A percentile compares a stretch with the other conserved stretches of the same genome.
phyloP scores from a whole-genome alignment of 2,113 vertebrate species.

The Bubo blakistoni region DNA sequence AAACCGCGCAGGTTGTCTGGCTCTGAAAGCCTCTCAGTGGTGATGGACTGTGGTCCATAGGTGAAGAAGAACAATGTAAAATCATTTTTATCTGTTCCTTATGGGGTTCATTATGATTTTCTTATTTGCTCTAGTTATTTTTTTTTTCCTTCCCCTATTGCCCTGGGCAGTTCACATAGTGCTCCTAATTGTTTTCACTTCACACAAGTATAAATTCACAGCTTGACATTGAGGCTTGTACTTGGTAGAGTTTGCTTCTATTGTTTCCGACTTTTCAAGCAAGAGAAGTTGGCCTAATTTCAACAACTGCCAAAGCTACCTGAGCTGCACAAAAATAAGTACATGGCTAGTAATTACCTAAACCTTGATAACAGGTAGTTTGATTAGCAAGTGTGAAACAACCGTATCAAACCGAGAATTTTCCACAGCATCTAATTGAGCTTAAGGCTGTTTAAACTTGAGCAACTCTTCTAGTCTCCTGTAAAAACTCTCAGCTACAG shows the following conservation, averaged over 20 bases:
- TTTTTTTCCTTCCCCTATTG: neutral
- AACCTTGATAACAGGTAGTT: neutral
- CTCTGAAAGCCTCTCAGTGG: neutral
- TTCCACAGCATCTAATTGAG: neutral
- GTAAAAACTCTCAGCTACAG: neutral
- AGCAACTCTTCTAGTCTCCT: neutral
- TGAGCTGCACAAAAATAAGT: slow-evolving; percentile 30
- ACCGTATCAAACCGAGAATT: neutral
- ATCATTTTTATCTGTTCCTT: neutral
- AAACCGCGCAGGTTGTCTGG: neutral
- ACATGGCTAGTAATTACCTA: slow-evolving; percentile 27
- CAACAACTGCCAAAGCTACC: neutral
- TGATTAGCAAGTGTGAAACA: neutral
- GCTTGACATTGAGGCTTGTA: neutral
- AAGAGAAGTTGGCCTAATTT: slow-evolving; percentile 25
- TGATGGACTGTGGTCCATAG: neutral
- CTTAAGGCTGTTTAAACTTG: neutral
- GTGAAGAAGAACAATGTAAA: neutral
- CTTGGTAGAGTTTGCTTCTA: neutral
- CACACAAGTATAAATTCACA: neutral
- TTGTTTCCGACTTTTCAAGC: neutral
- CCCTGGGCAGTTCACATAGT: neutral
- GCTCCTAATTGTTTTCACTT: slow-evolving; percentile 24
- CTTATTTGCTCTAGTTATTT: neutral
- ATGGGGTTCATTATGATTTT: neutral